These are phyloP conservation scores for Phalanger gymnotis DNA, from an alignment of 2,797 vertebrate genomes.

Conservation along the genomic window DNA sequence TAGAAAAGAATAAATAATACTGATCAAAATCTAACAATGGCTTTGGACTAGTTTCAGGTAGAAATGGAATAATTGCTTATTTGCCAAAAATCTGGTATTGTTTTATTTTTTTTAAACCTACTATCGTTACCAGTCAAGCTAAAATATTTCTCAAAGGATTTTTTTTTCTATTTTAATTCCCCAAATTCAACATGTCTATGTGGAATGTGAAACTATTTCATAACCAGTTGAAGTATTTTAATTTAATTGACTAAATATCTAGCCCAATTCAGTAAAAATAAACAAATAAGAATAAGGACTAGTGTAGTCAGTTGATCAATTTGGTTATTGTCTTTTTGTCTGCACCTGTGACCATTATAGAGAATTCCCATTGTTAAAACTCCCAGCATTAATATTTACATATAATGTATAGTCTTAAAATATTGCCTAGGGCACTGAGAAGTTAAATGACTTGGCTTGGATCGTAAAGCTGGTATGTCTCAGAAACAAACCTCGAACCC, in stretches of 20 bases:
- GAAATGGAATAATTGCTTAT: background rate
- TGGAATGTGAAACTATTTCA: conserved; percentile 67
- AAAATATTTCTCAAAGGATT: conserved; percentile 14
- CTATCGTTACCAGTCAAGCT: background rate
- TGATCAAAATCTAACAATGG: background rate
- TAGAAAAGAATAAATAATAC: background rate
- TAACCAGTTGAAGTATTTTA: conserved; percentile 59
- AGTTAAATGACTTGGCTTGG: background rate
- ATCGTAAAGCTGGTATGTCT: background rate
- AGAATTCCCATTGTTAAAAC: background rate
- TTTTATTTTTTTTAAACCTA: background rate
- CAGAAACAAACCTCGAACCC: background rate
- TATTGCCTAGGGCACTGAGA: background rate
- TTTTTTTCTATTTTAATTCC: conserved; percentile 60
- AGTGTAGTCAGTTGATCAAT: background rate
- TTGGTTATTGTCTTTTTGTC: background rate
- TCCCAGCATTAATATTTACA: background rate
- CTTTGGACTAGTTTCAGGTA: background rate
- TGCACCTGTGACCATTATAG: background rate
- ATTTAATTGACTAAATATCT: conserved; percentile 45
- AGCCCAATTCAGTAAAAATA: background rate
- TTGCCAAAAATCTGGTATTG: background rate
- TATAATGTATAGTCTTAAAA: background rate
- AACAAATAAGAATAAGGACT: background rate
- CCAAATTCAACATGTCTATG: conserved; percentile 73